Evolutionary conservation across 1,140 invertebrate species (phyloP).

Genomic region (Frieseomelitta varia): DNA sequence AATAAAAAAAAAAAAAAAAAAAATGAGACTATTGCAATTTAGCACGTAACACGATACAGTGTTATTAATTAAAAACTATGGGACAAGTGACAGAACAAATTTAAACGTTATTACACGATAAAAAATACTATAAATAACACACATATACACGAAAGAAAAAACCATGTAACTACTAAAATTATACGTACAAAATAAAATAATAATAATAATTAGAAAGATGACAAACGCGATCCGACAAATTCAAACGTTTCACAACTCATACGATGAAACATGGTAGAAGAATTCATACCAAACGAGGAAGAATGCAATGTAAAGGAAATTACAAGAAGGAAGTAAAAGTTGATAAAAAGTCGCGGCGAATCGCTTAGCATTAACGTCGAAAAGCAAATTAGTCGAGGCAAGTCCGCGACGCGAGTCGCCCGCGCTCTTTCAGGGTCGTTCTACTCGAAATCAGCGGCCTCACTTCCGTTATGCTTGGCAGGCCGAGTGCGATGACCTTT

Average conservation of each 20-base stretch:
- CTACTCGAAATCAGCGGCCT: slow-evolving; percentile 65
- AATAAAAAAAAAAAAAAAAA: too few species aligned
- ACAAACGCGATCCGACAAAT: background rate
- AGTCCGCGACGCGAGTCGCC: background rate
- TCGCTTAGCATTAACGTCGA: background rate
- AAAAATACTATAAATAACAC: background rate
- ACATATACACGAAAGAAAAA: background rate
- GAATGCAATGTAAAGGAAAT: background rate
- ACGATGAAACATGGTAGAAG: background rate
- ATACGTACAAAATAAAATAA: background rate
- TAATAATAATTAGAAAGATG: background rate
- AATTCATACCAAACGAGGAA: too few species aligned
- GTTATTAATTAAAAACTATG: too few species aligned
- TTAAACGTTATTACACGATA: background rate
- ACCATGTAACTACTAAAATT: background rate
- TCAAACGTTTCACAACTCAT: background rate
- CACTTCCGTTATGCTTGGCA: slow-evolving; percentile 59
- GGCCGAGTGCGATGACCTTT: slow-evolving; percentile 63
- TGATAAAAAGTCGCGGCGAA: background rate
- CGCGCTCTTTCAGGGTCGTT: slow-evolving; percentile 59
- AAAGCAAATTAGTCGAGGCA: slow-evolving; percentile 30
- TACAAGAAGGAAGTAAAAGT: background rate
- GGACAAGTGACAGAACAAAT: background rate
- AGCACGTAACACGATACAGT: too few species aligned
- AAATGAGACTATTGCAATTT: too few species aligned